phyloP scores from a whole-genome alignment of 1,140 invertebrate genomes.

The Trigoniulus corallinus region DNA sequence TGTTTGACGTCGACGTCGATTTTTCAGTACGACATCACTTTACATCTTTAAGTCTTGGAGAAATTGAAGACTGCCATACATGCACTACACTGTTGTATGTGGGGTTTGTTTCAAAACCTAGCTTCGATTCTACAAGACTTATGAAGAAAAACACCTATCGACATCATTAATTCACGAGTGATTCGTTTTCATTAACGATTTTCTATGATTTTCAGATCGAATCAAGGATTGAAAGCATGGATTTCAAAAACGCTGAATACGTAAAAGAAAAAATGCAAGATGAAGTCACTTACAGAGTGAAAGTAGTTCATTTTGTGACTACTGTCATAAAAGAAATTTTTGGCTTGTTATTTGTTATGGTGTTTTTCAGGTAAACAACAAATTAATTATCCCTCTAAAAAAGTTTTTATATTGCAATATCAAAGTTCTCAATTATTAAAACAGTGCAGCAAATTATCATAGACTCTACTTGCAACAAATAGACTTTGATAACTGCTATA shows the following conservation, averaged over 20 bases:
- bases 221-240: not conserved
- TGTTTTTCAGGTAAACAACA: not conserved
- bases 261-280: not conserved
- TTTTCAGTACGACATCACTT: no score
- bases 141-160: no score
- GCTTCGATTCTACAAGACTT: not conserved
- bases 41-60: no score
- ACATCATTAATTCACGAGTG: no score
- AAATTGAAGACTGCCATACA: no score
- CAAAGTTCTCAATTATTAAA: not conserved
- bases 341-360: not conserved
- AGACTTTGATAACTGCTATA: not conserved
- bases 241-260: not conserved
- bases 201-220: no score
- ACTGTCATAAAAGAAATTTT: not conserved
- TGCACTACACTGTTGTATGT: no score
- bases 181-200: no score
- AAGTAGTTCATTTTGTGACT: not conserved
- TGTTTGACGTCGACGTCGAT: not conserved
- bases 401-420: not conserved
- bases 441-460: not conserved
- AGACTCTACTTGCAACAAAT: not conserved
- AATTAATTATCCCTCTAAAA: not conserved
- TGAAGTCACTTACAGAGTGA: not conserved
- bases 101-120: not conserved